Base-by-base conservation (phyloP, 1,140 invertebrate genomes). In the Steinernema khuongi region DNA sequence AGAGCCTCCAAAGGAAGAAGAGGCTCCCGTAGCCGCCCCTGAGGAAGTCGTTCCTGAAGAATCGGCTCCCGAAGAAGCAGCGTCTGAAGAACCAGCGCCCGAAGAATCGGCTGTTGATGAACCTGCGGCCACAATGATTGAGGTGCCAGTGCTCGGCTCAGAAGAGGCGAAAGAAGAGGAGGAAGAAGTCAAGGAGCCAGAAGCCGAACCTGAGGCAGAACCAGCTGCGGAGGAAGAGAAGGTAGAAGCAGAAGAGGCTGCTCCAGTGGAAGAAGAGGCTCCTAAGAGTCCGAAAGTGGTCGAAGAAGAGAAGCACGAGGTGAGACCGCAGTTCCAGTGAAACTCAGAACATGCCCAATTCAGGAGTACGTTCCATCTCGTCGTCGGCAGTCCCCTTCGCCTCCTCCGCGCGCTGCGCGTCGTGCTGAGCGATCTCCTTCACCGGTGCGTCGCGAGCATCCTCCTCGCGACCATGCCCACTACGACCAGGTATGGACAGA, bases 351-450 rank as follows among this genome's bases (percentile, higher is more conserved):
- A 22, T 7, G n/a, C n/a, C n/a, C 36, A 11, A n/a, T 60, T 60
- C 50, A 60, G 50, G 50, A 60, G 26, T 60, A 60, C 22, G 31
- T 70, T 26, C 75, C 75, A 1, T 76, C 41, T 0, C 66, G 67
- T 41, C 73, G 73, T n/a, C 71, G 41, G 28, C 73, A 74, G 11
- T 85, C 83, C 4, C 79, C 83, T 4, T 83, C 83, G 30, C 82
- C 82, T 22, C 75, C 82, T 28, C 72, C 74, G 31, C 70, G 74
- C 28, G 72, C 77, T 19, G n/a, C n/a, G n/a, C 41, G 67, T 43
- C 67, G 78, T 60, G 70, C 67, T 18, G 72, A 26, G 4, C 75
- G 74, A 33, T 78, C 77, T 31, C 77, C 77, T 26, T 78, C 77
- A 32, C 77, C 77, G 28, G 72, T 71, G 36, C 67, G 77, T 0